Conservation (phyloP, 2,797 vertebrate species). For the Crocidura indochinensis region DNA sequence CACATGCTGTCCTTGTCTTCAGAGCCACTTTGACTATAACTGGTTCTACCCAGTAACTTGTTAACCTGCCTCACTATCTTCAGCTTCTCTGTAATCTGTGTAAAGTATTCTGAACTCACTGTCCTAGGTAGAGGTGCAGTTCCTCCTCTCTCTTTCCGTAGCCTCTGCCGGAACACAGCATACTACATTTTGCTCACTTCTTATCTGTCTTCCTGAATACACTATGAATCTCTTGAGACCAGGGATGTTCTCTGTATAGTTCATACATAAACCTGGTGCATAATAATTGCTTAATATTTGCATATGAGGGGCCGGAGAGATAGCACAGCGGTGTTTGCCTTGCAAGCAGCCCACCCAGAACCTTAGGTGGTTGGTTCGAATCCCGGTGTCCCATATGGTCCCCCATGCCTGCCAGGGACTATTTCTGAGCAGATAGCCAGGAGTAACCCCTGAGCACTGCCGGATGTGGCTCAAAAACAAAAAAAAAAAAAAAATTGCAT, state of each 20-base stretch:
- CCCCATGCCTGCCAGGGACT: too few relatives aligned
- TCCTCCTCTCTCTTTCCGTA: constrained; percentile 5
- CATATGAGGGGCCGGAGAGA: too few relatives aligned
- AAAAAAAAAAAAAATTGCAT: too few relatives aligned
- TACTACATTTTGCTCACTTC: constrained; percentile 12
- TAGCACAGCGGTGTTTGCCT: too few relatives aligned
- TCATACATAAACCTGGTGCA: neutral
- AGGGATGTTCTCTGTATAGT: constrained; percentile 20
- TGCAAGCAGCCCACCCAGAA: too few relatives aligned
- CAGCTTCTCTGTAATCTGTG: neutral
- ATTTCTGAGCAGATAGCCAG: too few relatives aligned
- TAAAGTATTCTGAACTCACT: constrained; percentile 6
- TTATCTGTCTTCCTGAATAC: constrained; percentile 42
- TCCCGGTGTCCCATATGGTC: too few relatives aligned
- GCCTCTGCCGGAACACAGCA: constrained; percentile 12
- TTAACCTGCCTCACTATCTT: neutral
- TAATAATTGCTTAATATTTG: constrained; percentile 50
- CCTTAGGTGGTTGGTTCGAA: too few relatives aligned
- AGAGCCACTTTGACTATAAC: neutral
- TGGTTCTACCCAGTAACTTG: neutral
- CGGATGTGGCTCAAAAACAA: too few relatives aligned
- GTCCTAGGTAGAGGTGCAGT: neutral
- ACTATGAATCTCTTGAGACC: neutral
- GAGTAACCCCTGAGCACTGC: too few relatives aligned
- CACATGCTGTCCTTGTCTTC: neutral